Evolutionary conservation across 2,797 vertebrate genomes (phyloP).

Genomic region (Rallus crepitans): DNA sequence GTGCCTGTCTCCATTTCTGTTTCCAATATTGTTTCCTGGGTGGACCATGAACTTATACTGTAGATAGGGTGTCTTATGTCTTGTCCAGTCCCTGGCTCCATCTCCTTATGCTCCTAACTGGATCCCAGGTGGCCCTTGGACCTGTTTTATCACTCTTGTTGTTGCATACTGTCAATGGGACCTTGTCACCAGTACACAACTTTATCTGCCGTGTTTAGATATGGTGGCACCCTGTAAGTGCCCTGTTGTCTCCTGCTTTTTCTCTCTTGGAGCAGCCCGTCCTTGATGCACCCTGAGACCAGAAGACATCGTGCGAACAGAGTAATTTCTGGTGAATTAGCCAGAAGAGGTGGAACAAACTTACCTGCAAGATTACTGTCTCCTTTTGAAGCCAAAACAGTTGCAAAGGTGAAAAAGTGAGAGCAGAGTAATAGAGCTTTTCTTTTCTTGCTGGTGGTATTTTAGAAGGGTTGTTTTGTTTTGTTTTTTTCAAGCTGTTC

Average conservation of each 20-base stretch:
- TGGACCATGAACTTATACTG: background rate
- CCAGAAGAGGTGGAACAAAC: background rate
- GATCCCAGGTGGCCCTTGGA: fast-evolving
- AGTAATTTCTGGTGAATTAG: background rate
- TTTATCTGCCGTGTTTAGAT: background rate
- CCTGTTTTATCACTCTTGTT: background rate
- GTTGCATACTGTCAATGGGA: background rate
- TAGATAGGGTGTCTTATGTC: background rate
- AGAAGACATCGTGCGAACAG: background rate
- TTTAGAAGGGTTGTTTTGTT: background rate
- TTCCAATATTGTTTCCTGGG: background rate
- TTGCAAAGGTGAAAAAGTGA: background rate
- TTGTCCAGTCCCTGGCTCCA: background rate
- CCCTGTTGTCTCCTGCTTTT: background rate
- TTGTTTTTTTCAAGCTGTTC: background rate
- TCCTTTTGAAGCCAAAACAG: background rate
- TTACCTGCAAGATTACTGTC: background rate
- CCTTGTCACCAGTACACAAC: background rate
- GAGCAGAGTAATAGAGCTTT: background rate
- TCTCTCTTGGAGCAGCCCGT: background rate
- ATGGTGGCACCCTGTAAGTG: fast-evolving
- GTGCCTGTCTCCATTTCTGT: background rate
- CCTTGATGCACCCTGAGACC: background rate
- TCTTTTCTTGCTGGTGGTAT: background rate
- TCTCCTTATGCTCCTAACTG: background rate